phyloP scores from a whole-genome alignment of 2,797 vertebrate genomes.

The Distichodus sexfasciatus region DNA sequence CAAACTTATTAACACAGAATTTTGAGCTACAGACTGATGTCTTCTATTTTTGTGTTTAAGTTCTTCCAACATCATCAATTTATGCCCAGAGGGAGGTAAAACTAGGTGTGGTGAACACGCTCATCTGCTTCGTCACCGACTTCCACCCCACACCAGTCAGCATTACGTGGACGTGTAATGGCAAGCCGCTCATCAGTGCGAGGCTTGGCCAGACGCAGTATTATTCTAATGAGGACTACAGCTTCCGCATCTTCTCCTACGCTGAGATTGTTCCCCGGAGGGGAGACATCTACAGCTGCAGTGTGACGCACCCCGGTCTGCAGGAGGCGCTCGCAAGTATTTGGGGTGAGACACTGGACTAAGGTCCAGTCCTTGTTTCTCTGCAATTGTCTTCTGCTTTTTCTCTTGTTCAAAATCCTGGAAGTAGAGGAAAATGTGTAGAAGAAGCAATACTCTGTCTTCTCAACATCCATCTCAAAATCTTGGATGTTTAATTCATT shows the following conservation, averaged over 20 bases:
- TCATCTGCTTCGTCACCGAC: slow-evolving; percentile 64
- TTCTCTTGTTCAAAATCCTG: no score
- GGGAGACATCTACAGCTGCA: slow-evolving; percentile 65
- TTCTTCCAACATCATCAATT: slow-evolving; percentile 30
- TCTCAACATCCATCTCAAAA: no score
- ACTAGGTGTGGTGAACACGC: slow-evolving; percentile 52
- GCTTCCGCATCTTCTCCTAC: slow-evolving; percentile 66
- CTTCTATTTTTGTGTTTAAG: slow-evolving; percentile 16
- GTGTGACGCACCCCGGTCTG: slow-evolving; percentile 55
- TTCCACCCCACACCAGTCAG: slow-evolving; percentile 60
- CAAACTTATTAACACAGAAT: no score
- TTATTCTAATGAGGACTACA: slow-evolving; percentile 55
- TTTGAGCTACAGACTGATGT: no score
- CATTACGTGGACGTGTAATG: slow-evolving; percentile 60
- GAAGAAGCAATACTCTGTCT: no score
- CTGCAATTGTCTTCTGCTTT: no score
- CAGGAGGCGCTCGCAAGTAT: slow-evolving; percentile 30
- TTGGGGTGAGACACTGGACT: slow-evolving; percentile 60
- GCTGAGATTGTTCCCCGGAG: slow-evolving; percentile 62
- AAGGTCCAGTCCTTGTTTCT: no score
- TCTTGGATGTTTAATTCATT: no score
- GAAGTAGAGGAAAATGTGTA: no score
- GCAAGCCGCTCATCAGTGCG: slow-evolving; percentile 11
- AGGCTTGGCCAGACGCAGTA: slow-evolving; percentile 46
- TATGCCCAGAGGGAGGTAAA: slow-evolving; percentile 29